Evolutionary conservation across 2,888 invertebrate genomes (phyloP).

Genomic region (Cantharis lateralis): DNA sequence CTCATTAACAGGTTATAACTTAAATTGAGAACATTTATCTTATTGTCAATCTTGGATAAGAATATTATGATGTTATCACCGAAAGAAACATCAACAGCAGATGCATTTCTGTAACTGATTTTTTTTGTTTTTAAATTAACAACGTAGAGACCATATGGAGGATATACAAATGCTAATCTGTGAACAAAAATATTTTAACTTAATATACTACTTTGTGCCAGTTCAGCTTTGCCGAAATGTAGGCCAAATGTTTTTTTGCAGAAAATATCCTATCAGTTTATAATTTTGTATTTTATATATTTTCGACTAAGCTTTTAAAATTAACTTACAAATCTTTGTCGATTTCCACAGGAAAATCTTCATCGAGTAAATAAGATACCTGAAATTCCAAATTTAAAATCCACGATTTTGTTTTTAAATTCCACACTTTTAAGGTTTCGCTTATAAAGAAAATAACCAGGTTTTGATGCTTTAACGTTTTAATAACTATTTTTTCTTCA

Average conservation of each 20-base stretch:
- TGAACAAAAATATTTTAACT: no score
- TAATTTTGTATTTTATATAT: no score
- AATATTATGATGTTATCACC: not conserved
- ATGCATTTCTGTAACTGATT: not conserved
- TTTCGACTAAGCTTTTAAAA: no score
- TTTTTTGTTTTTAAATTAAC: not conserved
- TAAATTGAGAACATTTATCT: not conserved
- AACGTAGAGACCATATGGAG: not conserved
- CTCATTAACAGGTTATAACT: not conserved
- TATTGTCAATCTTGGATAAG: not conserved
- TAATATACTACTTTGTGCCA: no score
- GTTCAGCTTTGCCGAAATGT: no score
- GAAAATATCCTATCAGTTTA: no score
- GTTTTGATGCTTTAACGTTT: not conserved
- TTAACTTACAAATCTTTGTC: not conserved
- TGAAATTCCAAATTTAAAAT: not conserved
- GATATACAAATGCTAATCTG: not conserved
- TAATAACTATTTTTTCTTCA: not conserved
- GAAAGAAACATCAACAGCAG: not conserved
- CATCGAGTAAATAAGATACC: not conserved
- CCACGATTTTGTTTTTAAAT: not conserved
- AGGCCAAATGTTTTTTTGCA: no score
- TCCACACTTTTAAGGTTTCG: not conserved
- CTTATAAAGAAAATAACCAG: not conserved
- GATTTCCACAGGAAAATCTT: not conserved